Base-by-base conservation (phyloP, 2,888 invertebrate genomes). In the Capitulum mitella region DNA sequence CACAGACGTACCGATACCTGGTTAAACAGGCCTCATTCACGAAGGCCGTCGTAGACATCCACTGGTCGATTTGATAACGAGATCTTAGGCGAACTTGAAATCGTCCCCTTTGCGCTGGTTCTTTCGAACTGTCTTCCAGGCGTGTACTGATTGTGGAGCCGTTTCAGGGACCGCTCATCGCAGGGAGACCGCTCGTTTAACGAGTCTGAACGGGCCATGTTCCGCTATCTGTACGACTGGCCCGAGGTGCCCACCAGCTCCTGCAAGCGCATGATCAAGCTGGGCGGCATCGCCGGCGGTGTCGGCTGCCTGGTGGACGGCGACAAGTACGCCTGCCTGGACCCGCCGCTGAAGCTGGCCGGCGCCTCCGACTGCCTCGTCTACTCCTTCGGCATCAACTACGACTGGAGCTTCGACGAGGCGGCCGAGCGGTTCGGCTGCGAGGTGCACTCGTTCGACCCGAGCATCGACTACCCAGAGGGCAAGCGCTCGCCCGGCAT, bases 401-500 rank as follows among this genome's bases (percentile, higher is more conserved):
- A 81, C 78, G 81, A 82, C 37, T 82, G 82, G 82, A 79, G 81
- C 8, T 82, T 82, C n/a, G n/a, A n/a, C n/a, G n/a, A n/a, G n/a
- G n/a, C n/a, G n/a, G n/a, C n/a, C n/a, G n/a, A n/a, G n/a, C n/a
- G n/a, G n/a, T n/a, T n/a, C n/a, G n/a, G n/a, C n/a, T n/a, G n/a
- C n/a, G n/a, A n/a, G n/a, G n/a, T n/a, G n/a, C n/a, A n/a, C n/a
- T n/a, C n/a, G n/a, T n/a, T n/a, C n/a, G n/a, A n/a, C n/a, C n/a
- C n/a, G 48, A 81, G 81, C 58, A 79, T 82, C 51, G 76, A 78
- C 43, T 22, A 78, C 40, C 78, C 77, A 16, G 54, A 78, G 16
- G 80, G 80, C 74, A 34, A 79, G 14, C 81, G 79, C 81, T 85
- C 84, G 79, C 83, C 83, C 78, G 79, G 81, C 12, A 79, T 83